phyloP scores from a whole-genome alignment of 2,113 vertebrate species.

The Myxocyprinus asiaticus region DNA sequence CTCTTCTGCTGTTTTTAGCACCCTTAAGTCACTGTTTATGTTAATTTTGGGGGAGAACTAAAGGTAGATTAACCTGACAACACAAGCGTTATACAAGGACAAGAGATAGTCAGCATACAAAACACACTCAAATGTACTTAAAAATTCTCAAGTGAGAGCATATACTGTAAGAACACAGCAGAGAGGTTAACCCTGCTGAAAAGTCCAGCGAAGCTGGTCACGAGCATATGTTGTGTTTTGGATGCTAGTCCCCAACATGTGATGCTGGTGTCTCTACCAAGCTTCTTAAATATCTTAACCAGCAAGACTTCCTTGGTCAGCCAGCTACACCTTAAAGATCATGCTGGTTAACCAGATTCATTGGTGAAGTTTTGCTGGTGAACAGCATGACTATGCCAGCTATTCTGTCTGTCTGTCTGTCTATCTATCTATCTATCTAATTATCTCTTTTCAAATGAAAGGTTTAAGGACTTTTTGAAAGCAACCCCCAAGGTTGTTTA shows the following conservation, averaged over 20 bases:
- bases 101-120: not conserved
- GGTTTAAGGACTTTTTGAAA: conserved; percentile 22
- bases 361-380: no score
- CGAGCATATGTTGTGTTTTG: not conserved
- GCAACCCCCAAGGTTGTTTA: conserved; percentile 31
- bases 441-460: no score
- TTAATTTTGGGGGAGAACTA: conserved; percentile 58
- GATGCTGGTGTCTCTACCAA: no score
- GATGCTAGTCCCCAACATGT: no score
- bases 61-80: conserved; percentile 52
- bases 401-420: no score
- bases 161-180: conserved; percentile 29
- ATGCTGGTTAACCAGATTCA: no score
- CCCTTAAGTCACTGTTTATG: conserved; percentile 64
- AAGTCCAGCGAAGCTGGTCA: not conserved
- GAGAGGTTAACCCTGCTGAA: conserved; percentile 10
- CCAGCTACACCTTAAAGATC: no score
- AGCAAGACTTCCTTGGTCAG: no score
- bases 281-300: no score
- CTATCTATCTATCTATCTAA: no score
- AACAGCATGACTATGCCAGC: no score
- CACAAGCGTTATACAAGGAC: conserved; percentile 16
- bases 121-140: conserved; percentile 2
- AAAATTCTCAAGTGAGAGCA: conserved; percentile 11
- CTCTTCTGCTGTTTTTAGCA: conserved; percentile 57